Percentiles rank a stretch among this genome's conserved stretches.
These are phyloP conservation scores for Otolemur garnettii DNA, from an alignment of 2,113 vertebrate genomes.

Conservation along the genomic window DNA sequence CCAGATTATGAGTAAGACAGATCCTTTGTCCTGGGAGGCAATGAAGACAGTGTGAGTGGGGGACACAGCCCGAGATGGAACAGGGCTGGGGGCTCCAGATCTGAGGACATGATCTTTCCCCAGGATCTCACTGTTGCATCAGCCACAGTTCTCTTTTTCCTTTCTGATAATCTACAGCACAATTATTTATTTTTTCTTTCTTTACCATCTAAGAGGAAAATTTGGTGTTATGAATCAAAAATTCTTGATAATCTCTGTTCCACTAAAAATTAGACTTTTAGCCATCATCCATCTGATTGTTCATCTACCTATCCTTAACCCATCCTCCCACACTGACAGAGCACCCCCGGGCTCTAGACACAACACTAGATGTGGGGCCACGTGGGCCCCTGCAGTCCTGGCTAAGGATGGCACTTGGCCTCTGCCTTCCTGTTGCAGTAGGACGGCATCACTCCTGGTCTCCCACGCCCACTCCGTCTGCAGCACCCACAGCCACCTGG, in stretches of 20 bases:
- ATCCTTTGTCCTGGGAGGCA: neutral
- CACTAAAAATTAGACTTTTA: neutral
- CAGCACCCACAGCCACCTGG: neutral
- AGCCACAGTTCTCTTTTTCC: neutral
- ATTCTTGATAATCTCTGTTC: neutral
- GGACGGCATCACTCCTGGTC: neutral
- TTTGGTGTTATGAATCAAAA: neutral
- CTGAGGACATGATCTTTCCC: neutral
- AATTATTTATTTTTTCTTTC: neutral
- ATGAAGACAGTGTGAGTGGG: neutral
- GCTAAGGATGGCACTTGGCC: too few relatives aligned
- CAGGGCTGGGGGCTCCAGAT: too few relatives aligned
- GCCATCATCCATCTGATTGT: neutral
- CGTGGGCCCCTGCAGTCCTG: neutral
- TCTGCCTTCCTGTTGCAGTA: neutral
- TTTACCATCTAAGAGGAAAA: neutral
- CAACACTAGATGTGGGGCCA: neutral
- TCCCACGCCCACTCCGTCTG: neutral
- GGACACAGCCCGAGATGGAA: neutral
- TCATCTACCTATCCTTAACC: neutral
- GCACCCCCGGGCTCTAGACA: neutral
- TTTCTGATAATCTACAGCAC: neutral
- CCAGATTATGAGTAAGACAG: neutral
- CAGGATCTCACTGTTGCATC: neutral
- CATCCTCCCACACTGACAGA: neutral